Conservation (phyloP, 2,113 vertebrate species). For the Oncorhynchus keta region DNA sequence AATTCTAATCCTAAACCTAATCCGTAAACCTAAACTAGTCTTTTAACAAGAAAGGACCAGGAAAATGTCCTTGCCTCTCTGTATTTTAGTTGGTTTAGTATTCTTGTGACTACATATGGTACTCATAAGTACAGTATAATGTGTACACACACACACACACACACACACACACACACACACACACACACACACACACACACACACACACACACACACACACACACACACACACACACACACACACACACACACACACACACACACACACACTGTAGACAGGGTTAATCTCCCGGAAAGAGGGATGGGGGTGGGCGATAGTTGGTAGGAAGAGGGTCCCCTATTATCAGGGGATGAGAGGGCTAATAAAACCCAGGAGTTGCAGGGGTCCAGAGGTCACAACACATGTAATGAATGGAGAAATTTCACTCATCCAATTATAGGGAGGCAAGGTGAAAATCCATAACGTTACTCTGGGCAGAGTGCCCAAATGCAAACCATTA, state of each 20-base stretch:
- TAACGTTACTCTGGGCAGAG: slow-evolving; percentile 76
- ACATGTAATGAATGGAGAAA: slow-evolving; percentile 81
- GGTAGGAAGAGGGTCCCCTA: slow-evolving; percentile 53
- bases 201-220: neutral
- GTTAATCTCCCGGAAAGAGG: neutral
- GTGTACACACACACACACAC: neutral
- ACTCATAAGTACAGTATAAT: too few relatives aligned
- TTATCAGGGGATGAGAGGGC: slow-evolving; percentile 74
- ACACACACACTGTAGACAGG: neutral
- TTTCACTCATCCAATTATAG: slow-evolving; percentile 82
- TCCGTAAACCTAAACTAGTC: too few relatives aligned
- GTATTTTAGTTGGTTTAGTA: too few relatives aligned
- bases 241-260: neutral
- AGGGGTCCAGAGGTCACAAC: slow-evolving; percentile 71
- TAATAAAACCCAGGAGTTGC: slow-evolving; percentile 74
- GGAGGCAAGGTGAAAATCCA: slow-evolving; percentile 75
- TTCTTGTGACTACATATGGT: too few relatives aligned
- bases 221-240: neutral
- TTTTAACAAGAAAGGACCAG: too few relatives aligned
- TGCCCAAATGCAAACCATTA: slow-evolving; percentile 81
- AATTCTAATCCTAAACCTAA: too few relatives aligned
- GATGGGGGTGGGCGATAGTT: too few relatives aligned
- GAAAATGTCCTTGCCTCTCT: too few relatives aligned
- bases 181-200: neutral
- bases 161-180: neutral